A percentile compares a stretch with the other conserved stretches of the same genome.
Evolutionary conservation across 2,113 vertebrate genomes (phyloP).

Genomic region (Albula goreensis): DNA sequence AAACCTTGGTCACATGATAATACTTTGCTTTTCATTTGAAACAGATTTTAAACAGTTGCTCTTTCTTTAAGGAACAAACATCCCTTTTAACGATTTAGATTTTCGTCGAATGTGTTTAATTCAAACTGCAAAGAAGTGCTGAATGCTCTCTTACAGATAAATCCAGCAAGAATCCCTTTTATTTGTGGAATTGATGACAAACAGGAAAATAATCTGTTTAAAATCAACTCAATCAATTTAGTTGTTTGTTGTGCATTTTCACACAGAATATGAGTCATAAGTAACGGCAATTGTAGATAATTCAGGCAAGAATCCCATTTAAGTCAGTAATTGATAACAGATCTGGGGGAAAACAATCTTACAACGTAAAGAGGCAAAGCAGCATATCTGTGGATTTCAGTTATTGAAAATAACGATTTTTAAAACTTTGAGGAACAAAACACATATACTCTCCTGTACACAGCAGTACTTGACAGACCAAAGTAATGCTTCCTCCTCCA

Average conservation of each 20-base stretch:
- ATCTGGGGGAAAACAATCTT: background rate
- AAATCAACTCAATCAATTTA: background rate
- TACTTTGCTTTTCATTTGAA: background rate
- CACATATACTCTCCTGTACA: background rate
- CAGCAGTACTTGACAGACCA: no score
- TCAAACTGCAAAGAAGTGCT: background rate
- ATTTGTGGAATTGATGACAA: background rate
- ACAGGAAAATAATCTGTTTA: conserved; percentile 9
- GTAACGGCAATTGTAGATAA: background rate
- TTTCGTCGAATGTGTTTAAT: background rate
- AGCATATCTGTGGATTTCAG: no score
- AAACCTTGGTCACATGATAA: conserved; percentile 13
- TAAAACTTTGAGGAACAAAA: no score
- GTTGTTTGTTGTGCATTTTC: background rate
- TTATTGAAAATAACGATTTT: no score
- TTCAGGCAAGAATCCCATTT: background rate
- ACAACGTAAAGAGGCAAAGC: no score
- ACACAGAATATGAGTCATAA: background rate
- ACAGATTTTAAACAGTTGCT: conserved; percentile 22
- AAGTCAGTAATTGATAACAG: background rate
- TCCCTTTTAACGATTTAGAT: background rate
- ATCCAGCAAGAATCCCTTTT: conserved; percentile 8
- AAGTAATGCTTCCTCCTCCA: no score
- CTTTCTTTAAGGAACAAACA: conserved; percentile 2
- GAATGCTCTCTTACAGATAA: conserved; percentile 8